Evolutionary conservation across 1,140 invertebrate species (phyloP).

Genomic region (Magallana angulata): DNA sequence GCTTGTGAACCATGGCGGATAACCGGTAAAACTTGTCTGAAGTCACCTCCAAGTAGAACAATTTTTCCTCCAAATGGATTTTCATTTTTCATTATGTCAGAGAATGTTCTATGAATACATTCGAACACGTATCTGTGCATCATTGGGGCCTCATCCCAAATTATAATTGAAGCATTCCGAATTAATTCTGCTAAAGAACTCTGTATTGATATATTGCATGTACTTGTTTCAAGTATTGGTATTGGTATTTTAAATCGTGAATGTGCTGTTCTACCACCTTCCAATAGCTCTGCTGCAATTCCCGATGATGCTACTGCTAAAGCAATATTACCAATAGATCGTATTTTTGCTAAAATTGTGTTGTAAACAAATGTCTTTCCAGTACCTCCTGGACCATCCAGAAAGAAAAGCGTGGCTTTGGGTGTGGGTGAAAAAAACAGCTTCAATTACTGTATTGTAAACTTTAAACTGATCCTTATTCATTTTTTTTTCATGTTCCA

Average conservation of each 20-base stretch:
- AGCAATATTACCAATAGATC: constrained; percentile 54
- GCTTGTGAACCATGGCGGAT: constrained; percentile 29
- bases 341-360: constrained; percentile 58
- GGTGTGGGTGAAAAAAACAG: neutral
- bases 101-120: constrained; percentile 32
- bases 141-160: constrained; percentile 38
- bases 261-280: neutral
- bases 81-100: constrained; percentile 9
- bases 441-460: constrained; percentile 1
- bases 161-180: constrained; percentile 17
- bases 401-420: constrained; percentile 65
- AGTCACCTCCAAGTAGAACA: constrained; percentile 11
- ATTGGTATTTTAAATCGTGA: constrained; percentile 19
- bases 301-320: constrained; percentile 62
- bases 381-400: constrained; percentile 78
- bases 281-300: constrained; percentile 55
- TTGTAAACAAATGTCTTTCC: constrained; percentile 63
- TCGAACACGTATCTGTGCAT: neutral
- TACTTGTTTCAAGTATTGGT: constrained; percentile 25
- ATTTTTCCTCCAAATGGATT: constrained; percentile 34
- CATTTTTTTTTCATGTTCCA: neutral
- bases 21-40: constrained; percentile 30
- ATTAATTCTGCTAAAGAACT: neutral
- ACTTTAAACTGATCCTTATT: neutral
- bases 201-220: neutral